Percentiles rank a stretch among this genome's conserved stretches.
These are phyloP conservation scores for Synanthedon vespiformis DNA, from an alignment of 2,888 invertebrate genomes.

Conservation along the genomic window DNA sequence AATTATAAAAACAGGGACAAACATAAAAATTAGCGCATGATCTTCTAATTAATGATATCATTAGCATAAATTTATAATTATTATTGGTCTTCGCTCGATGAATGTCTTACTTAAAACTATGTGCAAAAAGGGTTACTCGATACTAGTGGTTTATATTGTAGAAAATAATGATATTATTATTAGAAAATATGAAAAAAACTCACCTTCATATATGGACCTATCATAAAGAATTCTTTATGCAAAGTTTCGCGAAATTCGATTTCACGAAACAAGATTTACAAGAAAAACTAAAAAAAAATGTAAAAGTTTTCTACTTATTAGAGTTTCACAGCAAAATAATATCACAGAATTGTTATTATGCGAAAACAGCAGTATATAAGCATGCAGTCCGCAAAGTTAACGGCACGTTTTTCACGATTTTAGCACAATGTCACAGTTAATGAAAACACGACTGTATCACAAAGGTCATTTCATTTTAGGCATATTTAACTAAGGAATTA, in stretches of 20 bases:
- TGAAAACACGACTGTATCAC: not conserved
- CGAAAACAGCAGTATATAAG: slow-evolving; percentile 29
- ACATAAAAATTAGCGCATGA: no score
- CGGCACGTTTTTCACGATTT: slow-evolving; percentile 34
- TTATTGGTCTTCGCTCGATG: no score
- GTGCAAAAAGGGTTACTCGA: no score
- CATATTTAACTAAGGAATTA: slow-evolving; percentile 30
- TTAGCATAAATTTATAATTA: no score
- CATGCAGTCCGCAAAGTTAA: slow-evolving; percentile 39
- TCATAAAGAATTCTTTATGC: slow-evolving; percentile 59
- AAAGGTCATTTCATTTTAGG: slow-evolving; percentile 57
- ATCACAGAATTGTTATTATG: slow-evolving; percentile 51
- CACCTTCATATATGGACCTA: slow-evolving; percentile 70
- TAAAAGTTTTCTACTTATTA: slow-evolving; percentile 12
- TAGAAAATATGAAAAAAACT: slow-evolving; percentile 25
- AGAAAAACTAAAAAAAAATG: slow-evolving; percentile 11
- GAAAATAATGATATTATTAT: no score
- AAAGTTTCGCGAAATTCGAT: slow-evolving; percentile 59
- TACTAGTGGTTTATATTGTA: no score
- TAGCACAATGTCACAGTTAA: slow-evolving; percentile 28
- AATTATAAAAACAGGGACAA: no score
- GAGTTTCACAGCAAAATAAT: slow-evolving; percentile 44
- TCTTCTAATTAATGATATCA: no score
- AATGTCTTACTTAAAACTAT: no score
- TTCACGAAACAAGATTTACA: slow-evolving; percentile 50